A percentile compares a stretch with the other conserved stretches of the same genome.
Conservation (phyloP, 2,797 vertebrate species). For the Falco rusticolus region DNA sequence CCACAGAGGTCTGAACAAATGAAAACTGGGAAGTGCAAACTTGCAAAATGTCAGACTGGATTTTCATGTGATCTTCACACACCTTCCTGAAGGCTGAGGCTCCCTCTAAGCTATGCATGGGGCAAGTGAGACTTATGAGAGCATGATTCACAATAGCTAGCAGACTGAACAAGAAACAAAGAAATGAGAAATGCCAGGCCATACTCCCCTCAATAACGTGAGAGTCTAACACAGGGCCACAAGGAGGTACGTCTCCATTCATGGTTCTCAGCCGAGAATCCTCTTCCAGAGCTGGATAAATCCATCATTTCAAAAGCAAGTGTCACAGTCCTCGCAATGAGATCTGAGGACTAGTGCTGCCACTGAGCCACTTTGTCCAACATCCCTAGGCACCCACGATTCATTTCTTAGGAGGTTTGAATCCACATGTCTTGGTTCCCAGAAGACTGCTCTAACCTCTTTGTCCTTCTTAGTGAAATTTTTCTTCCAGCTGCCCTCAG, state of each 20-base stretch:
- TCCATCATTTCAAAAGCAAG: neutral
- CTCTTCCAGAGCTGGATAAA: neutral
- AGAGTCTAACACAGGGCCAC: neutral
- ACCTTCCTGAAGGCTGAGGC: neutral
- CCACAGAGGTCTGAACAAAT: neutral
- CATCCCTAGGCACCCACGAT: neutral
- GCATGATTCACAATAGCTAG: neutral
- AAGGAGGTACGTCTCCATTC: neutral
- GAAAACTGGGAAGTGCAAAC: neutral
- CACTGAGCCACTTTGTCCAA: neutral
- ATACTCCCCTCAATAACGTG: fast-evolving
- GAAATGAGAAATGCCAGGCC: neutral
- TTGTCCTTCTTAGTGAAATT: neutral
- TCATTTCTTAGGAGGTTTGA: neutral
- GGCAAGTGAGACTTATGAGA: neutral
- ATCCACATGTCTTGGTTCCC: neutral
- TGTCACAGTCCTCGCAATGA: neutral
- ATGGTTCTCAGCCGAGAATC: neutral
- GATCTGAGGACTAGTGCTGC: neutral
- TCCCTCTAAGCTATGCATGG: neutral
- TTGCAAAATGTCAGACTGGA: neutral
- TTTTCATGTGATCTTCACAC: neutral
- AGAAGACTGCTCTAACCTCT: neutral
- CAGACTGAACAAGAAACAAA: neutral
- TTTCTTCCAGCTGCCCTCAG: neutral